Percentiles rank a stretch among this genome's conserved stretches.
phyloP scores from a whole-genome alignment of 2,888 invertebrate species.

The Stenolophus ochropezus region DNA sequence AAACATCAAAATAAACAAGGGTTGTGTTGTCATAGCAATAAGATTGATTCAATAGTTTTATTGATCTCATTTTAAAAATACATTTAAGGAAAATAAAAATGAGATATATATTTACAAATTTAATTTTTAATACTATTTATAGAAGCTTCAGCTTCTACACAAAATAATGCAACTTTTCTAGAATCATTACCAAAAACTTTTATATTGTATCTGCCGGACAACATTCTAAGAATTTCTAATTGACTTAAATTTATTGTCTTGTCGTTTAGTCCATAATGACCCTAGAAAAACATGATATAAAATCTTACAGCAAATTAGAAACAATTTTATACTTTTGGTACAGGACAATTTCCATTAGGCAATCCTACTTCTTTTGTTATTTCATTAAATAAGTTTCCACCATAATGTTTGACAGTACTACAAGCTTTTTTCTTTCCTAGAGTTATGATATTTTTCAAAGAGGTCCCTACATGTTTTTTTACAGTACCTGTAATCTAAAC shows the following conservation, averaged over 20 bases:
- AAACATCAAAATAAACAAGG: background rate
- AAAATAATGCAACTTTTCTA: background rate
- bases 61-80: background rate
- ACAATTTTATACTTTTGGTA: background rate
- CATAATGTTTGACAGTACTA: background rate
- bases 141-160: background rate
- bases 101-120: background rate
- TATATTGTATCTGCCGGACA: background rate
- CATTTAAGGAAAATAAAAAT: background rate
- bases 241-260: background rate
- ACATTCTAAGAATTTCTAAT: background rate
- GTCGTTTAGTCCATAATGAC: background rate
- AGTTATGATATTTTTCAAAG: background rate
- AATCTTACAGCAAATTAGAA: background rate
- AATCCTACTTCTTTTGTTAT: background rate
- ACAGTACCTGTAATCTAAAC: background rate
- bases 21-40: background rate
- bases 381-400: background rate
- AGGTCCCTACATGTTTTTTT: too few relatives aligned
- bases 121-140: background rate
- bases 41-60: conserved; percentile 2
- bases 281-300: background rate
- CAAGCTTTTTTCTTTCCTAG: background rate
- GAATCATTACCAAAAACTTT: background rate
- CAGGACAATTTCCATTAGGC: background rate